Evolutionary conservation across 2,797 vertebrate genomes (phyloP), one percentile per base, ranked within the genome.

Genomic region (Lutjanus argentimaculatus): DNA sequence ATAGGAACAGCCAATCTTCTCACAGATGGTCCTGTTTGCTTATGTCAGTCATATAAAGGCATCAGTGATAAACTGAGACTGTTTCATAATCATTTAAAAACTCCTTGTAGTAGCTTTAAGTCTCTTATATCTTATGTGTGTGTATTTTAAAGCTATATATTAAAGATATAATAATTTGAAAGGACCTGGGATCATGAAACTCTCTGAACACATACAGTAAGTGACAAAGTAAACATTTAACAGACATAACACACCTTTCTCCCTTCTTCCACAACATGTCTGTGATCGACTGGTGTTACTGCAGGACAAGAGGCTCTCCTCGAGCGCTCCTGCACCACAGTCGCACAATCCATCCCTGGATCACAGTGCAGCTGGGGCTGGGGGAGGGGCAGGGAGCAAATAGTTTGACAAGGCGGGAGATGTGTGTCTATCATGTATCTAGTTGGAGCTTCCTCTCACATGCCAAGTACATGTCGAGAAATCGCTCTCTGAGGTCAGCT

Each of bases 351-450:
- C 85, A 75, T 80, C 75, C 69, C 46, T 63, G 74, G 70, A 85
- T 88, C 83, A 71, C 72, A 67, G 59, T 7, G 30, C 79, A 36
- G 72, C 62, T 30, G 13, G 62, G 46, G 45, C 4, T 7, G 25
- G 12, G 68, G 48, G 12, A 69, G 48, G 68, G 56, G 67, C 45
- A 43, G 75, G 10, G 77, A 86, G 81, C 80, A 90, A 92, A 89
- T 87, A 67, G 45, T 79, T 73, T 90, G 91, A 92, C 87, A 91
- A 86, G 86, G 69, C 7, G 17, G 79, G 69, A 77, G 80, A 82
- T 84, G 84, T 68, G 69, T 80, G 78, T 91, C 87, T 82, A 90
- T 92, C 88, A 82, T 91, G 87, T 85, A 88, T 88, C 82, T 84
- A 78, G 82, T 59, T 13, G 36, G 14, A 67, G 82, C 84, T 78